These are phyloP conservation scores for Glandiceps talaboti DNA, from an alignment of 53 echinoderm and acorn worm genomes.

Conservation along the genomic window DNA sequence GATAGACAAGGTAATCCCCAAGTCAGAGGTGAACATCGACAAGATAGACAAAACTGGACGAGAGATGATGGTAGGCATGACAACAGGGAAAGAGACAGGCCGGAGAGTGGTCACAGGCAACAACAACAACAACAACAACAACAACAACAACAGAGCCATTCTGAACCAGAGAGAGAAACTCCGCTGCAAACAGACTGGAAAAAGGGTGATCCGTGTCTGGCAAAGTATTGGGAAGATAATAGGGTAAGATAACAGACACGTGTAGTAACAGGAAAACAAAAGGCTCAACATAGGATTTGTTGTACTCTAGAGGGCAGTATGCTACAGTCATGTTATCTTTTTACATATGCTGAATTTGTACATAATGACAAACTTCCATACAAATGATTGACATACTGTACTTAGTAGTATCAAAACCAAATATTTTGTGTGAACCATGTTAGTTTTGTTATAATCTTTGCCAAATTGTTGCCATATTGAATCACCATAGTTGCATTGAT, in stretches of 20 bases:
- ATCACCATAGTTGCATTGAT: too few species aligned
- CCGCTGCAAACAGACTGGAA: slow-evolving; percentile 25
- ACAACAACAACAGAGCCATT: not conserved
- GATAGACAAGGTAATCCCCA: not conserved
- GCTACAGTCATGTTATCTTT: too few species aligned
- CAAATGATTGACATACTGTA: too few species aligned
- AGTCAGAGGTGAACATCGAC: not conserved
- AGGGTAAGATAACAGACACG: too few species aligned
- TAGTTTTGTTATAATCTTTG: too few species aligned
- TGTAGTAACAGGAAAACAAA: not conserved
- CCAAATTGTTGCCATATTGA: too few species aligned
- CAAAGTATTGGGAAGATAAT: slow-evolving; percentile 94
- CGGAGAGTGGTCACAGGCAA: slow-evolving; percentile 8
- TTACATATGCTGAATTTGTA: too few species aligned
- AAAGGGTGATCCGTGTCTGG: slow-evolving; percentile 66
- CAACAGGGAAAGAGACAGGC: not conserved
- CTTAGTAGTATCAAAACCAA: too few species aligned
- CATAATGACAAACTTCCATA: too few species aligned
- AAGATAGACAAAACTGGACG: slow-evolving; percentile 2
- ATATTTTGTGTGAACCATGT: too few species aligned
- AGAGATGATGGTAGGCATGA: slow-evolving; percentile 1
- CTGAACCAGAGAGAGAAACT: slow-evolving; percentile 12
- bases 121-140: not conserved
- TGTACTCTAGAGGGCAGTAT: not conserved
- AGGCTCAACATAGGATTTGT: not conserved